Evolutionary conservation across 2,888 invertebrate species (phyloP), one percentile per base, ranked within the genome.

Genomic region (Pterostichus niger): DNA sequence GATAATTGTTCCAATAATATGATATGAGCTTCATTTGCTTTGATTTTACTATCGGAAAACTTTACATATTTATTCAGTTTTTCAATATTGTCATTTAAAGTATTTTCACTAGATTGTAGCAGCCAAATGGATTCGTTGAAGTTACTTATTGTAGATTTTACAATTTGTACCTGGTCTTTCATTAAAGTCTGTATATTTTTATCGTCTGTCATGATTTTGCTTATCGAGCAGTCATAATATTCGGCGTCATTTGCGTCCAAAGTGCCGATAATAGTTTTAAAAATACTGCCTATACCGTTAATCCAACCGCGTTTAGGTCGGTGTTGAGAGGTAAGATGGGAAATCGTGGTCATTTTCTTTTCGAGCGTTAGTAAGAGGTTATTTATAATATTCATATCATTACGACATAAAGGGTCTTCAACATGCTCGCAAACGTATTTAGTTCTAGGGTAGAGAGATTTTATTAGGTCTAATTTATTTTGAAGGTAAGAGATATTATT

Each of bases 131-230:
- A 24, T 24, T 24, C 24, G 33, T 85, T 85, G 44, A 85, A 85
- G 76, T 84, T 85, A 40, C 11, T 35, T n/a, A 85, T 85, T 6
- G 85, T 84, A 44, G 83, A 82, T 31, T 82, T 81, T 52, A 84
- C 83, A 0, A 84, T 76, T 61, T 85, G 85, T 6, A 84, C 83
- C 82, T 85, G 85, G 13, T 84, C 83, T 77, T 85, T 84, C 35
- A 85, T 52, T 0, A 84, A 33, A 11, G 64, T 52, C 15, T 82
- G 71, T 35, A 83, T 61, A 52, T 84, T 49, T 44, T 76, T 73
- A 78, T 85, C 77, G 56, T 84, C 82, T 35, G 80, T 68, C 10
- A 64, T n/a, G 10, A n/a, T 49, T 13, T 49, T n/a, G 13, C 11
- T 13, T 13, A 49, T 49, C 6, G 13, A 13, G n/a, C 13, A 13